Evolutionary conservation across 30 jellyfish, hydroid and myxozoan species (phyloP).

Genomic region (Nemopilema nomurai): DNA sequence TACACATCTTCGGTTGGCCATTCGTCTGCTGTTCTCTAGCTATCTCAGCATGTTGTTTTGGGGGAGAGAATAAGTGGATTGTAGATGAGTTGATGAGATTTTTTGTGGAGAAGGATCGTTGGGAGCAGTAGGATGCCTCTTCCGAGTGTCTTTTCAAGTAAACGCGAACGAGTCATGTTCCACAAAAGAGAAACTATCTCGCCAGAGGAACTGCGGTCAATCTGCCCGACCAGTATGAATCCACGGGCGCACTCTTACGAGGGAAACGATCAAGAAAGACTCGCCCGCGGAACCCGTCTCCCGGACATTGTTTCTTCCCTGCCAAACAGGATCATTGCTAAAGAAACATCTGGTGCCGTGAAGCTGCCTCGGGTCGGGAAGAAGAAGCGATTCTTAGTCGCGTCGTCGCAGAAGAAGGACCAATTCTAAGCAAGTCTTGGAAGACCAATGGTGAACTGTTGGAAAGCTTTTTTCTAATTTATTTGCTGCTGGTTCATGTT

Average conservation of each 20-base stretch:
- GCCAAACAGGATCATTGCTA: neutral
- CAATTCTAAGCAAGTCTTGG: neutral
- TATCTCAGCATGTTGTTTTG: neutral
- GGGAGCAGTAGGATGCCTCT: neutral
- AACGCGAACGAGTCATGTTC: neutral
- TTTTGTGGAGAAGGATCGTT: neutral
- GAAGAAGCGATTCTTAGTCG: slow-evolving; percentile 13
- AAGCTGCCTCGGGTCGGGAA: slow-evolving; percentile 27
- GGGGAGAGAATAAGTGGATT: neutral
- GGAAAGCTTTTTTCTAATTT: too few species aligned
- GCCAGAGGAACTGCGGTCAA: neutral
- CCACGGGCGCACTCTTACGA: neutral
- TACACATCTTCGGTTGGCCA: neutral
- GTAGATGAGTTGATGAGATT: neutral
- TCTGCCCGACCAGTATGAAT: neutral
- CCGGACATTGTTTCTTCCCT: slow-evolving; percentile 21
- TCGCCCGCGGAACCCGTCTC: neutral
- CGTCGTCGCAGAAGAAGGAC: neutral
- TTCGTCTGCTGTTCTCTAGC: neutral
- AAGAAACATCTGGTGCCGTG: neutral
- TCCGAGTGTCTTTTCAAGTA: slow-evolving; percentile 24
- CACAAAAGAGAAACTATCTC: neutral
- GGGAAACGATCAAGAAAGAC: neutral
- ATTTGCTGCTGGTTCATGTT: neutral
- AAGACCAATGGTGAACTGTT: neutral